These are phyloP conservation scores for Urophycis tenuis DNA, from an alignment of 2,797 vertebrate species.

Conservation along the genomic window DNA sequence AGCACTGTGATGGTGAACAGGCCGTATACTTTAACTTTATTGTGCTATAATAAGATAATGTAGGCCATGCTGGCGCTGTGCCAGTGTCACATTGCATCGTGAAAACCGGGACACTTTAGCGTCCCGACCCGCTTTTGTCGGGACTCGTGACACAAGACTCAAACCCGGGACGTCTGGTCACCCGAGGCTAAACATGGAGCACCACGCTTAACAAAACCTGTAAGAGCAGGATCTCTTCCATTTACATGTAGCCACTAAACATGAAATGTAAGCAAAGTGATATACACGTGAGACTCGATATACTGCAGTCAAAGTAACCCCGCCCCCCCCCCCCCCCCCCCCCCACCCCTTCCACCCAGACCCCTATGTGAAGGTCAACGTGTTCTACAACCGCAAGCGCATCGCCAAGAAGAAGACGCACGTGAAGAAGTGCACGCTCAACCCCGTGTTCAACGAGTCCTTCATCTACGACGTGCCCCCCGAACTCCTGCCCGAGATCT, in stretches of 20 bases:
- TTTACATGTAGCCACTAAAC: background rate
- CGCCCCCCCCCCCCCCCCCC: background rate
- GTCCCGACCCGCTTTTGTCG: too few relatives aligned
- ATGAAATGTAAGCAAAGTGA: background rate
- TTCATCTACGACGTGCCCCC: slow-evolving; percentile 92
- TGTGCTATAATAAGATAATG: too few relatives aligned
- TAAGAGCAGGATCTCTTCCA: too few relatives aligned
- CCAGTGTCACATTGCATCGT: too few relatives aligned
- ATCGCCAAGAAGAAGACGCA: slow-evolving; percentile 98
- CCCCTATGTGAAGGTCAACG: slow-evolving; percentile 94
- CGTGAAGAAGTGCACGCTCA: slow-evolving; percentile 95
- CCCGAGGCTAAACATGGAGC: too few relatives aligned
- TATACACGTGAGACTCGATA: background rate
- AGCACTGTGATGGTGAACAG: too few relatives aligned
- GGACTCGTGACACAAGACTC: too few relatives aligned
- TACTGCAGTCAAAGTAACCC: slow-evolving; percentile 6
- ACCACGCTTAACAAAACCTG: too few relatives aligned
- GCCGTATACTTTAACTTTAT: too few relatives aligned
- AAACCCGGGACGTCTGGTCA: too few relatives aligned
- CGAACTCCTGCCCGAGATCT: slow-evolving; percentile 87
- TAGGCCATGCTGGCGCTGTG: too few relatives aligned
- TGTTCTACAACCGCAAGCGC: slow-evolving; percentile 90
- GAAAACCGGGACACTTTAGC: too few relatives aligned
- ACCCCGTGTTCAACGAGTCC: slow-evolving; percentile 94
- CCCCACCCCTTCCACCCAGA: slow-evolving; percentile 67